Evolutionary conservation across 2,797 vertebrate genomes (phyloP), one percentile per base, ranked within the genome.

Genomic region (Paedocypris micromegethes): DNA sequence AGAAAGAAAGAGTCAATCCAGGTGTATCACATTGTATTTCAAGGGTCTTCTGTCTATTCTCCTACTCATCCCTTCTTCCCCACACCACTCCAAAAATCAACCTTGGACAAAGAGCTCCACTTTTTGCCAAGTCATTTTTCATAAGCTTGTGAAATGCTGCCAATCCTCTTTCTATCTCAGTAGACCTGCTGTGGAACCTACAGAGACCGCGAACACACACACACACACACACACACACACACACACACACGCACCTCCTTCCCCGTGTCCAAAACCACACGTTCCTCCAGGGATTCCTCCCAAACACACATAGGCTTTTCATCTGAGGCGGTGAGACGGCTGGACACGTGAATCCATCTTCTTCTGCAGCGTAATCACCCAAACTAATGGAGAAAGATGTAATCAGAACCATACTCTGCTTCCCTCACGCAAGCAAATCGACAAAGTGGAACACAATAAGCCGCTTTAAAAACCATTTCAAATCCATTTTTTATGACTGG

Each of bases 81-180:
- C 23, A 64, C 55, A 50, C 56, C 51, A 54, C 51, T 65, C 63
- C 56, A 9, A 64, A 65, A 65, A 56, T 53, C 61, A 63, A 66
- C 78, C 73, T 79, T 79, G 79, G 73, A 77, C 73, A 80, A 76
- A 84, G 79, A 82, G 76, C 68, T 70, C 68, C 75, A 76, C 72
- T 74, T 72, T 76, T 76, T 83, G 83, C 78, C 83, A 86, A 78
- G 74, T 86, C 73, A 73, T 86, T 85, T 81, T 81, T 87, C 84
- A 86, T 86, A 78, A 85, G 80, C 82, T 79, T 78, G 78, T 83
- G 71, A 64, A 81, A 83, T 83, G 77, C 68, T 83, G 80, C 81
- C 81, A 80, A 82, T 82, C 77, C 76, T 45, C 38, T 58, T 43
- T 55, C 45, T 42, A n/a, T 65, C 63, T 65, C 46, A 42, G 61